Evolutionary conservation across 2,113 vertebrate species (phyloP).

Genomic region (Podarcis cretensis): DNA sequence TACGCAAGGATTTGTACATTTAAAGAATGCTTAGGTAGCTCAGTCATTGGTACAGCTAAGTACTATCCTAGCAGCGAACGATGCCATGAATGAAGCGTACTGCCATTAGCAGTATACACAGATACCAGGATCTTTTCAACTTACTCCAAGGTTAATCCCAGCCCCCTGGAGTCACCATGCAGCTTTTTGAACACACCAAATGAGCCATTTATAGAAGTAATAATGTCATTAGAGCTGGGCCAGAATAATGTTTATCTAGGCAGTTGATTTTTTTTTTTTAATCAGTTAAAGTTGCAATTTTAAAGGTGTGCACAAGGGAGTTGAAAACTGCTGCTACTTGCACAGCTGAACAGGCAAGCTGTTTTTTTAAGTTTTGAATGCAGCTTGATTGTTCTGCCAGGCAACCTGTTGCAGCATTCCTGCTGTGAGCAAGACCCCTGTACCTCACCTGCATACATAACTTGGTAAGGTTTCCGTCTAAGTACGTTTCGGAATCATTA

Average conservation of each 20-base stretch:
- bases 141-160: not conserved
- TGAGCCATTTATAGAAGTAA: not conserved
- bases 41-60: not conserved
- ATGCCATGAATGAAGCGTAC: no score
- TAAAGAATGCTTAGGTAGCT: not conserved
- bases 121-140: not conserved
- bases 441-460: not conserved
- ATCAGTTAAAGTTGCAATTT: not conserved
- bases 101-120: not conserved
- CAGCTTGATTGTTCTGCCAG: not conserved
- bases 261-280: not conserved
- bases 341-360: not conserved
- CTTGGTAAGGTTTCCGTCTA: not conserved
- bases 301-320: not conserved
- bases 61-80: not conserved
- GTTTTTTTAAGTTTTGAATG: not conserved
- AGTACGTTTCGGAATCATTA: not conserved
- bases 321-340: not conserved
- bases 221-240: slow-evolving; percentile 1
- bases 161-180: no score
- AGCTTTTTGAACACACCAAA: no score
- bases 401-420: not conserved
- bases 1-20: not conserved
- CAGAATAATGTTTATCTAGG: slow-evolving; percentile 34
- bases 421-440: not conserved